These are phyloP conservation scores for Luperina testacea DNA, from an alignment of 2,888 invertebrate species.

Conservation along the genomic window DNA sequence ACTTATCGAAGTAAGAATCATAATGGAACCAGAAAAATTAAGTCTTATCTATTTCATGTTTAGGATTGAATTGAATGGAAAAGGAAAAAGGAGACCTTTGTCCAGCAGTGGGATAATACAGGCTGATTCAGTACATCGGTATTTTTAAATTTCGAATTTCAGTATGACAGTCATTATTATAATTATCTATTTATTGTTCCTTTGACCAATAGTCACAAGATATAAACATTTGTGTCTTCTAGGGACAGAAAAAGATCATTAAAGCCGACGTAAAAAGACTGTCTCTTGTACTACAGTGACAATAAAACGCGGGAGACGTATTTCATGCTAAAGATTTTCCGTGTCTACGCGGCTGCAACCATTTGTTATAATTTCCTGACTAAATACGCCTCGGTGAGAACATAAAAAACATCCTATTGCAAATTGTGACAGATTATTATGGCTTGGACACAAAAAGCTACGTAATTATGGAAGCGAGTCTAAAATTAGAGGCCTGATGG, in stretches of 20 bases:
- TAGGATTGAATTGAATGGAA: too few relatives aligned
- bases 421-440: slow-evolving; percentile 82
- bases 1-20: not conserved
- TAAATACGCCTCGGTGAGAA: slow-evolving; percentile 71
- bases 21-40: not conserved
- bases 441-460: slow-evolving; percentile 58
- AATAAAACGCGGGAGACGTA: slow-evolving; percentile 67
- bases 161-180: too few relatives aligned
- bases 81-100: too few relatives aligned
- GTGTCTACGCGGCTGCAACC: slow-evolving; percentile 62
- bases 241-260: not conserved
- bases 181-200: too few relatives aligned
- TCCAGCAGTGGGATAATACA: too few relatives aligned
- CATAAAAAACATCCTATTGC: slow-evolving; percentile 69
- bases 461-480: slow-evolving; percentile 48
- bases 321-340: slow-evolving; percentile 70
- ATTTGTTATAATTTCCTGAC: slow-evolving; percentile 80
- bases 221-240: not conserved
- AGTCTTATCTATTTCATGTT: not conserved
- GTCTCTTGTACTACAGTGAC: slow-evolving; percentile 49
- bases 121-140: too few relatives aligned
- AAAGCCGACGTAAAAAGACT: not conserved
- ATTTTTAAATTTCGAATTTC: too few relatives aligned
- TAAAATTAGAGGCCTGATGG: slow-evolving; percentile 21
- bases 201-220: not conserved